Evolutionary conservation across 2,797 vertebrate species (phyloP).

Genomic region (Poliocrania exsul): DNA sequence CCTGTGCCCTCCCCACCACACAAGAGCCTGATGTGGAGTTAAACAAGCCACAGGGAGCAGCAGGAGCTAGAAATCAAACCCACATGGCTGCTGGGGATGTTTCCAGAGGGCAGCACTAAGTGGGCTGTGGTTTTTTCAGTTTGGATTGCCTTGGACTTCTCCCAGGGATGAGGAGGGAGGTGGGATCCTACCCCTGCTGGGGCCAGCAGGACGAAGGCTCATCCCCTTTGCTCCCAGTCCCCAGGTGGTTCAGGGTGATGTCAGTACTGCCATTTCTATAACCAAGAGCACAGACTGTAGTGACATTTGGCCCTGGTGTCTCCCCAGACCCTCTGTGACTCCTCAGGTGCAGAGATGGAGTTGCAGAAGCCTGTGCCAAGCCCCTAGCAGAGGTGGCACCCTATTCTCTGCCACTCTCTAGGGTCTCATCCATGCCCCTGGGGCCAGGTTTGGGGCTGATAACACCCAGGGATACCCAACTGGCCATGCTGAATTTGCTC

Average conservation of each 20-base stretch:
- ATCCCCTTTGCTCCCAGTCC: too few relatives aligned
- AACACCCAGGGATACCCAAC: background rate
- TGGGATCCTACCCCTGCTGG: background rate
- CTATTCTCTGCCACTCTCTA: background rate
- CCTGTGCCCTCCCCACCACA: accelerated
- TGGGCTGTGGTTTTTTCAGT: background rate
- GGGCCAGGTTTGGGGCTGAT: background rate
- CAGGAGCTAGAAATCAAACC: background rate
- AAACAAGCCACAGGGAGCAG: background rate
- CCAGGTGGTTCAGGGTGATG: background rate
- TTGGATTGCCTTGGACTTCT: background rate
- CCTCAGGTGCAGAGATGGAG: background rate
- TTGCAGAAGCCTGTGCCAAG: background rate
- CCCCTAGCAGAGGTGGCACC: background rate
- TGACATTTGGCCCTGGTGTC: accelerated
- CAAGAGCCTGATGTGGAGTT: accelerated
- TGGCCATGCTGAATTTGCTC: background rate
- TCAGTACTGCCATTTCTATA: background rate
- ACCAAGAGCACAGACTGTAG: accelerated
- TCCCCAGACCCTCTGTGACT: accelerated
- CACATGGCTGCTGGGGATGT: background rate
- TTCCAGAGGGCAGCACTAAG: background rate
- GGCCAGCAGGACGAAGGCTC: accelerated
- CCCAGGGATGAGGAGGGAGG: background rate
- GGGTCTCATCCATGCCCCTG: background rate